Conservation (phyloP, 2,113 vertebrate genomes). For the Aleadryas rufinucha region DNA sequence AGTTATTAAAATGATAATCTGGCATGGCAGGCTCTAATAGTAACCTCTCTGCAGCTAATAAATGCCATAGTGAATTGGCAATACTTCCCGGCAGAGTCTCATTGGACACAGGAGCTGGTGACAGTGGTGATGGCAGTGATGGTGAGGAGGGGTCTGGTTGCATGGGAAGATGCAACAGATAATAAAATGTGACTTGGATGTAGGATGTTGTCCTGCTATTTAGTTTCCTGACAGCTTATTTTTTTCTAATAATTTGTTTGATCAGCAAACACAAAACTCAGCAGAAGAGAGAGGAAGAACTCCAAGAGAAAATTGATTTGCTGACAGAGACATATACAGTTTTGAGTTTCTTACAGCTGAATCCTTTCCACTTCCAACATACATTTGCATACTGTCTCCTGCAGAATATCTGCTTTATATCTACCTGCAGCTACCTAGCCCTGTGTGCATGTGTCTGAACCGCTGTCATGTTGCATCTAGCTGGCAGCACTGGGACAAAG, state of each 20-base stretch:
- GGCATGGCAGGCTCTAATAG: background rate
- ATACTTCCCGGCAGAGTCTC: background rate
- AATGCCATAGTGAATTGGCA: background rate
- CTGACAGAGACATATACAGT: background rate
- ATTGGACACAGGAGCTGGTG: background rate
- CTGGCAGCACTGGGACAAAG: background rate
- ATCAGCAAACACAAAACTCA: background rate
- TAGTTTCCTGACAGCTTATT: background rate
- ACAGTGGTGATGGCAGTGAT: fast-evolving
- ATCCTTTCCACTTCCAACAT: background rate
- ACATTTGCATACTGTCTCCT: background rate
- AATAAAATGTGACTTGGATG: background rate
- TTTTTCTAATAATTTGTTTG: conserved; percentile 7
- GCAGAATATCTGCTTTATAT: background rate
- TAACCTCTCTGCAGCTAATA: background rate
- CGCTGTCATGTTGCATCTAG: conserved; percentile 13
- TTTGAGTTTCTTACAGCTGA: background rate
- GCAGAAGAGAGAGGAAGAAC: background rate
- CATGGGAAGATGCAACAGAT: background rate
- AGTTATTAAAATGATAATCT: conserved; percentile 30
- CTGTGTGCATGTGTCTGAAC: background rate
- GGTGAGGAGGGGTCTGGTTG: background rate
- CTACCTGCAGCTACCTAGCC: background rate
- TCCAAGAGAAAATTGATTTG: background rate
- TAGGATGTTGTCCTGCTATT: background rate